Evolutionary conservation across 2,888 invertebrate species (phyloP).

Genomic region (Autographa gamma): DNA sequence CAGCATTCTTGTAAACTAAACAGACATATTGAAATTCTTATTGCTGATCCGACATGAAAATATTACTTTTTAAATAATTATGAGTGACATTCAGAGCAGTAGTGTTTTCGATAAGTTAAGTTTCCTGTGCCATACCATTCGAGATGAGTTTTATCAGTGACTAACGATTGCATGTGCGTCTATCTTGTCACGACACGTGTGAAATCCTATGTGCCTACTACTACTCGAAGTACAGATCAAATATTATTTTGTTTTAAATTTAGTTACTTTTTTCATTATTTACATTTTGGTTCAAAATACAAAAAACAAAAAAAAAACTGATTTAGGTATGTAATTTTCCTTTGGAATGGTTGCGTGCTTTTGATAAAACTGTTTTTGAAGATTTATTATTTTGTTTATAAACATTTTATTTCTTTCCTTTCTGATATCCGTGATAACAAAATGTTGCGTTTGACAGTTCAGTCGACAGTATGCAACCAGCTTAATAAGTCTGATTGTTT

Average conservation of each 20-base stretch:
- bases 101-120: slow-evolving; percentile 66
- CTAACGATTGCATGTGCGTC: slow-evolving; percentile 51
- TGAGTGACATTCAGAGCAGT: slow-evolving; percentile 65
- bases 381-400: slow-evolving; percentile 32
- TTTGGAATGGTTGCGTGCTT: slow-evolving; percentile 61
- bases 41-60: slow-evolving; percentile 46
- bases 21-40: slow-evolving; percentile 47
- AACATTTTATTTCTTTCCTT: slow-evolving; percentile 20
- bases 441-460: slow-evolving; percentile 56
- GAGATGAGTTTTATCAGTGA: slow-evolving; percentile 58
- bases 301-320: slow-evolving; percentile 50
- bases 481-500: slow-evolving; percentile 67
- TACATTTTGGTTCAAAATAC: slow-evolving; percentile 58
- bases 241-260: slow-evolving; percentile 56
- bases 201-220: slow-evolving; percentile 59
- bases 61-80: slow-evolving; percentile 55
- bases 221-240: slow-evolving; percentile 59
- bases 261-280: slow-evolving; percentile 56
- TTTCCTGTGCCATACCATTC: slow-evolving; percentile 76
- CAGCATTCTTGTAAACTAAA: slow-evolving; percentile 38
- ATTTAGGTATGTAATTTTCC: slow-evolving; percentile 37
- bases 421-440: slow-evolving; percentile 37
- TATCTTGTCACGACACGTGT: slow-evolving; percentile 49
- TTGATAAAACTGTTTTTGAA: slow-evolving; percentile 53
- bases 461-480: slow-evolving; percentile 66